Evolutionary conservation across 2,888 invertebrate genomes (phyloP).

Genomic region (Tromatobia lineatoria): DNA sequence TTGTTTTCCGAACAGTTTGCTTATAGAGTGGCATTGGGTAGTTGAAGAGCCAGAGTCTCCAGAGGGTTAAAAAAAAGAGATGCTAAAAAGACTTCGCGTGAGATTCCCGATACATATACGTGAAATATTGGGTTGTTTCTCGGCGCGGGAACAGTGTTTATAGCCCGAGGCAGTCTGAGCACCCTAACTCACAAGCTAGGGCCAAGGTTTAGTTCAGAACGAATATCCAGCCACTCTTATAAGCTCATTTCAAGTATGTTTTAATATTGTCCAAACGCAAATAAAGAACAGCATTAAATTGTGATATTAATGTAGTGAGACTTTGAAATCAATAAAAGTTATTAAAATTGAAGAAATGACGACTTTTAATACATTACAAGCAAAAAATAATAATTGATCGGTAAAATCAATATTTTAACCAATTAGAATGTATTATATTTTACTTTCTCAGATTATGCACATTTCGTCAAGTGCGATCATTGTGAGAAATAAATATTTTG

Average conservation of each 20-base stretch:
- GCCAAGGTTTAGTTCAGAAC: neutral
- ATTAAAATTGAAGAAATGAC: neutral
- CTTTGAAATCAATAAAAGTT: neutral
- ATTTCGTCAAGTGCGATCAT: no score
- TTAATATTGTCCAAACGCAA: neutral
- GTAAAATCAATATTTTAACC: no score
- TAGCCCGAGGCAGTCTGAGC: neutral
- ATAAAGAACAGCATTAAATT: neutral
- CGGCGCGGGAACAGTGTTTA: neutral
- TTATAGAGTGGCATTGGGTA: no score
- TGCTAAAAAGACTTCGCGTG: neutral
- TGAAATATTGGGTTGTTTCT: slow-evolving; percentile 15
- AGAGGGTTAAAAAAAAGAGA: neutral
- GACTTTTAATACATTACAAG: neutral
- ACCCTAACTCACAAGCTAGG: neutral
- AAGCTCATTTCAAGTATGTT: slow-evolving; percentile 2
- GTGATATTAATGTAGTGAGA: neutral
- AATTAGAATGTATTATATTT: no score
- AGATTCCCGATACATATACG: neutral
- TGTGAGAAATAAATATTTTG: no score
- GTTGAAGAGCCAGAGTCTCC: neutral
- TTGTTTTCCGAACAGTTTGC: no score
- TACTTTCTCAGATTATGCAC: no score
- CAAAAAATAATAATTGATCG: neutral
- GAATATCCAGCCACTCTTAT: neutral